These are phyloP conservation scores for Rhinichthys klamathensis DNA, from an alignment of 2,113 vertebrate species.

Conservation along the genomic window DNA sequence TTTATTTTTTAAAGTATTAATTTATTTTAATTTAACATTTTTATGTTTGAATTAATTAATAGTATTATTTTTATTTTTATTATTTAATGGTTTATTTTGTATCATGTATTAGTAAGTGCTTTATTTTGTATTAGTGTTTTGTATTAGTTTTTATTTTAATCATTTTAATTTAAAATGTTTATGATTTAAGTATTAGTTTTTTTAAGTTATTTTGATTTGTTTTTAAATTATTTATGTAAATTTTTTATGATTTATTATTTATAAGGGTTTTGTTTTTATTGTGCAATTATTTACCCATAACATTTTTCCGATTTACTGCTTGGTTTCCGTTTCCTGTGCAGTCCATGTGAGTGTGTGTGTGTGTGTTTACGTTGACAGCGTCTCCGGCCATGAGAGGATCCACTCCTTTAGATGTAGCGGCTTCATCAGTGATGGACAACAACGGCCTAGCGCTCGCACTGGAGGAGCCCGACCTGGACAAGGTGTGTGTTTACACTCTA, in stretches of 20 bases:
- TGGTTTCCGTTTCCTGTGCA: not conserved
- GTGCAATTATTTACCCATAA: not conserved
- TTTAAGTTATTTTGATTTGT: not conserved
- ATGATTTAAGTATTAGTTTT: not conserved
- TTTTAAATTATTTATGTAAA: no score
- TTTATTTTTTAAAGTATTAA: not conserved
- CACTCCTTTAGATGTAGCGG: constrained; percentile 95
- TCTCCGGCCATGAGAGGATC: constrained; percentile 98
- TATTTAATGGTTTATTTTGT: not conserved
- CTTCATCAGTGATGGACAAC: constrained; percentile 99
- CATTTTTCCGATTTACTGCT: not conserved
- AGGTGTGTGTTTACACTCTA: constrained; percentile 72
- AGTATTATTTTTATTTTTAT: not conserved
- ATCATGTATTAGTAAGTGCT: not conserved
- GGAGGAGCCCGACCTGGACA: constrained; percentile 95
- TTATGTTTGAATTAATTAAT: not conserved
- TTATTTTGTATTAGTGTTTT: not conserved
- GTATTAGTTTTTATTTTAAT: not conserved
- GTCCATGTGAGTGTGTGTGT: not conserved
- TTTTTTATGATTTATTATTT: not conserved
- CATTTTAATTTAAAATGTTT: not conserved
- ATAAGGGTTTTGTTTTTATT: not conserved
- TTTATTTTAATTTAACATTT: not conserved
- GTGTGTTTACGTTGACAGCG: constrained; percentile 72
- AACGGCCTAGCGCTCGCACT: constrained; percentile 92